Evolutionary conservation across 2,888 invertebrate species (phyloP), one percentile per base, ranked within the genome.

Genomic region (Eretmocerus hayati): DNA sequence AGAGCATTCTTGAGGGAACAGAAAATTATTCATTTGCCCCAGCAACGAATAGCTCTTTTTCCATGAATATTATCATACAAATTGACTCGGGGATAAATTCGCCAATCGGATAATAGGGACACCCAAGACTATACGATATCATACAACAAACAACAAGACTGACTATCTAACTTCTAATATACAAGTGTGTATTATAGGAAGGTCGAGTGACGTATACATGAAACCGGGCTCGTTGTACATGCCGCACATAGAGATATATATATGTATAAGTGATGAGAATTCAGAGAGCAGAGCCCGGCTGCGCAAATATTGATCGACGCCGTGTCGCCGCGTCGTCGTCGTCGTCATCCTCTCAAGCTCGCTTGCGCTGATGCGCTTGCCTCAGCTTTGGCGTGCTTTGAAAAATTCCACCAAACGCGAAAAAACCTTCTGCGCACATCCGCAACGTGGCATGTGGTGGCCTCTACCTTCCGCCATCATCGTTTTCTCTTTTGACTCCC

Each of bases 251-350:
- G 22, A 21, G 22, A 8, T 35, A n/a, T 35, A 35, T 16, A 13
- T 39, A 15, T 19, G 38, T 20, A 23, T 21, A n/a, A n/a, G n/a
- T n/a, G 38, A 11, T 30, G 38, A 11, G 22, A 20, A 23, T n/a
- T n/a, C n/a, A 22, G 20, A 20, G 22, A 20, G 38, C 6, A 15
- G 11, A 32, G 41, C 49, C 53, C 70, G 70, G 71, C 71, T 71
- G 70, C 64, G 69, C 69, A 71, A 71, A 71, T 71, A 71, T 71
- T 71, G 70, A 70, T 71, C 70, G 68, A 68, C 61, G 62, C 13
- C 33, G 49, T n/a, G n/a, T 42, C 53, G 53, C 42, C 50, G 53
- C 59, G 66, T 26, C n/a, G n/a, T n/a, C n/a, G n/a, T n/a, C n/a
- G n/a, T 61, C 63, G 63, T 67, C 65, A 70, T 70, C 69, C 69